Conservation (phyloP, 2,888 invertebrate species). For the Hesperia comma region DNA sequence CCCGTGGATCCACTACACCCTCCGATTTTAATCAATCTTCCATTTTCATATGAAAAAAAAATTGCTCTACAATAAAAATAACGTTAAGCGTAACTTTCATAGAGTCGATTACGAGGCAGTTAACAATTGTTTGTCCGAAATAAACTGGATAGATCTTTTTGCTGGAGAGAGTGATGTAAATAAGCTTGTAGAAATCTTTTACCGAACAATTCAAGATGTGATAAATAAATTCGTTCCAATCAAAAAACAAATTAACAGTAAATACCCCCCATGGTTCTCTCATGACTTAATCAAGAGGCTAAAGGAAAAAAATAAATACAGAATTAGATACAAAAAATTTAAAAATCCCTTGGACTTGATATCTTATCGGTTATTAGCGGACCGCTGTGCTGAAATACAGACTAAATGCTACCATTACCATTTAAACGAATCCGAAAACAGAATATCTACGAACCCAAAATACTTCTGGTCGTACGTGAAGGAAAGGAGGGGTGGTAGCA, state of each 20-base stretch:
- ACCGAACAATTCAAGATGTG: neutral
- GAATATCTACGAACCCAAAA: conserved; percentile 22
- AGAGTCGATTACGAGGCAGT: conserved; percentile 1
- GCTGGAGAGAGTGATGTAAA: neutral
- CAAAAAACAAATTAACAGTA: neutral
- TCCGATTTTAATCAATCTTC: neutral
- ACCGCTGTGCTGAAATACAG: conserved; percentile 2
- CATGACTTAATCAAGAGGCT: conserved; percentile 13
- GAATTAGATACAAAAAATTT: conserved; percentile 26
- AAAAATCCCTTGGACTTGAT: conserved; percentile 17
- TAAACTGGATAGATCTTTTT: conserved; percentile 7
- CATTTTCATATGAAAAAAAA: neutral
- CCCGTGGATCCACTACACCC: conserved; percentile 22
- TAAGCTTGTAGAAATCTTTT: conserved; percentile 5
- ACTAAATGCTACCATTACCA: conserved; percentile 23
- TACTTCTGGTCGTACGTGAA: conserved; percentile 31
- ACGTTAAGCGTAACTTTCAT: neutral
- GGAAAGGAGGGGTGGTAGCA: conserved; percentile 10
- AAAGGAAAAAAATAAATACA: conserved; percentile 26
- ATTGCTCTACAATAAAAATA: neutral
- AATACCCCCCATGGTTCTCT: conserved; percentile 17
- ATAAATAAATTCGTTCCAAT: conserved; percentile 4
- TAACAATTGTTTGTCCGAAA: neutral
- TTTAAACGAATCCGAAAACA: conserved; percentile 11
- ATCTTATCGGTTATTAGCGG: conserved; percentile 1